Percentiles rank a stretch among this genome's conserved stretches.
Conservation (phyloP, 2,113 vertebrate species). For the Centropristis striata region DNA sequence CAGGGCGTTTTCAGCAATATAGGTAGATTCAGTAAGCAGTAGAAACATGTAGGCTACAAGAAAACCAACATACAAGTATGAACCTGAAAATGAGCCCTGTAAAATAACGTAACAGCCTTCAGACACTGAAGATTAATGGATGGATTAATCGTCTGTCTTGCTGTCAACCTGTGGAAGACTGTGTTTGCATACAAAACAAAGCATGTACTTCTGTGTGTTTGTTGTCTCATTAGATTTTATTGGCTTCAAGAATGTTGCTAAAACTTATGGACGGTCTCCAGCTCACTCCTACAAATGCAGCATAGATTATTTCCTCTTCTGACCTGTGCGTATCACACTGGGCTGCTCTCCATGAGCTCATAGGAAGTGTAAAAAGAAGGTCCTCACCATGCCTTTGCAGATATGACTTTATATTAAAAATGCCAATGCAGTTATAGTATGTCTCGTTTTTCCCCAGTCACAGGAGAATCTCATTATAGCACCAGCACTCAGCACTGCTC, state of each 20-base stretch:
- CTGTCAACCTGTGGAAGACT: not conserved
- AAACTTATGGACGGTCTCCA: conserved; percentile 25
- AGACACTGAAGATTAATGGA: conserved; percentile 30
- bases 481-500: not conserved
- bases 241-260: conserved; percentile 13
- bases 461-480: not conserved
- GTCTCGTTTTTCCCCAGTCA: not conserved
- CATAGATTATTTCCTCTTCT: conserved; percentile 8
- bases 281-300: conserved; percentile 25
- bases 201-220: not conserved
- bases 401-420: not conserved
- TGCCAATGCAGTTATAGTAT: not conserved
- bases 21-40: no score
- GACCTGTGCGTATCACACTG: conserved; percentile 13
- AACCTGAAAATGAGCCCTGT: no score
- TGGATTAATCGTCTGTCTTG: conserved; percentile 6
- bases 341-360: conserved; percentile 25
- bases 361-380: conserved; percentile 23
- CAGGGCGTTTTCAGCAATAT: no score
- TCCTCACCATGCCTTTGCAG: not conserved
- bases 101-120: conserved; percentile 23
- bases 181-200: conserved; percentile 2
- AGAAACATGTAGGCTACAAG: no score
- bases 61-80: no score
- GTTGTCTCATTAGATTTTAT: conserved; percentile 25